Conservation (phyloP, 1,140 invertebrate species). For the Drosophila erecta region DNA sequence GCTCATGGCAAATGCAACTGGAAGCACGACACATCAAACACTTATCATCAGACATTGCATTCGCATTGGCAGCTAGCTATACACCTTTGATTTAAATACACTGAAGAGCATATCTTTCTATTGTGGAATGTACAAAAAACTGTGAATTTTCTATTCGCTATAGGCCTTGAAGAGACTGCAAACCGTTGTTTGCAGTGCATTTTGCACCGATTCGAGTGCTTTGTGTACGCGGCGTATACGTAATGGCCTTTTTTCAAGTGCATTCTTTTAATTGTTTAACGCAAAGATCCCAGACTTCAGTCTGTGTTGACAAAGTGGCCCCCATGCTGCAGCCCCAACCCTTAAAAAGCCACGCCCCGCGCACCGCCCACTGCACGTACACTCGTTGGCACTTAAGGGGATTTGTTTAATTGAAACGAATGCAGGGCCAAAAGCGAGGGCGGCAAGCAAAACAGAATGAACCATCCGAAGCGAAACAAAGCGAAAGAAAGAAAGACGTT, state of each 20-base stretch:
- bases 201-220: neutral
- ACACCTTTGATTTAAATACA: slow-evolving; percentile 35
- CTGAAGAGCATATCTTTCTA: neutral
- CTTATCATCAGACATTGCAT: slow-evolving; percentile 50
- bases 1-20: slow-evolving; percentile 19
- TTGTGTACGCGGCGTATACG: slow-evolving; percentile 65
- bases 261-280: slow-evolving; percentile 78
- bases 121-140: neutral
- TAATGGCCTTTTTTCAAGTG: slow-evolving; percentile 73
- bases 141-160: no score
- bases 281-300: slow-evolving; percentile 51
- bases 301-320: slow-evolving; percentile 80
- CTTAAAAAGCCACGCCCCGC: neutral
- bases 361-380: slow-evolving; percentile 56
- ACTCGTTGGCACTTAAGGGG: slow-evolving; percentile 80
- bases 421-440: slow-evolving; percentile 52
- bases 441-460: slow-evolving; percentile 39
- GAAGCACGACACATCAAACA: slow-evolving; percentile 60
- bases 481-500: slow-evolving; percentile 46
- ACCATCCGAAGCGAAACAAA: slow-evolving; percentile 45
- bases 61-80: slow-evolving; percentile 30
- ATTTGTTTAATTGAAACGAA: slow-evolving; percentile 84
- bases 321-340: slow-evolving; percentile 2
- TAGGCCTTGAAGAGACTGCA: neutral
- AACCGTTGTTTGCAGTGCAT: slow-evolving; percentile 6